Evolutionary conservation across 2,113 vertebrate genomes (phyloP).

Genomic region (Sylvia atricapilla): DNA sequence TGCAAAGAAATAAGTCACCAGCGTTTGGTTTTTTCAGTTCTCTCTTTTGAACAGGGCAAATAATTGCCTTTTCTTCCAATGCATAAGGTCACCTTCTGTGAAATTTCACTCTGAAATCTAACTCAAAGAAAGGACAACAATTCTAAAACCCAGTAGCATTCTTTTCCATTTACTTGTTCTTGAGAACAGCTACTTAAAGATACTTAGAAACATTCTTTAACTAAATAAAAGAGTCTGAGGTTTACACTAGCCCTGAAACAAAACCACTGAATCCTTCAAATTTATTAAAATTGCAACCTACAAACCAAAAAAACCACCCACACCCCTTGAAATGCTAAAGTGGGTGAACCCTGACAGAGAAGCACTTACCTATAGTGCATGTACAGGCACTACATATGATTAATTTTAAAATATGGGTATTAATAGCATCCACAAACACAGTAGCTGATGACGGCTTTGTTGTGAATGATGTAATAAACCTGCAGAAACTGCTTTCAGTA

Average conservation of each 20-base stretch:
- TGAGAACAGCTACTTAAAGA: neutral
- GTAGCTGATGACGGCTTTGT: neutral
- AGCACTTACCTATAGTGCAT: neutral
- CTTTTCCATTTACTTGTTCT: neutral
- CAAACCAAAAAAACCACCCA: neutral
- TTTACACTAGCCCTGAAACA: neutral
- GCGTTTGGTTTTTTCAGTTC: neutral
- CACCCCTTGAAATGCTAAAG: neutral
- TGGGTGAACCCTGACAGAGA: neutral
- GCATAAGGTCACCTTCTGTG: neutral
- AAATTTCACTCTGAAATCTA: neutral
- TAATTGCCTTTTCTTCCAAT: neutral
- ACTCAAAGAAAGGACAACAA: neutral
- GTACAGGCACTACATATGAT: neutral
- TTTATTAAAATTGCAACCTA: neutral
- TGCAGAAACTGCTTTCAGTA: neutral
- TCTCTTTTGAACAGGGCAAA: neutral
- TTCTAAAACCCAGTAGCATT: neutral
- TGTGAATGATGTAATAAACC: neutral
- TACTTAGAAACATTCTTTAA: neutral
- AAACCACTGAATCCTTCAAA: neutral
- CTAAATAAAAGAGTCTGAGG: neutral
- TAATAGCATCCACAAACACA: neutral
- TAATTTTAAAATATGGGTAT: constrained; percentile 8
- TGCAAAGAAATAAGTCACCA: neutral